phyloP scores from a whole-genome alignment of 2,888 invertebrate species.

The Eristalis arbustorum region DNA sequence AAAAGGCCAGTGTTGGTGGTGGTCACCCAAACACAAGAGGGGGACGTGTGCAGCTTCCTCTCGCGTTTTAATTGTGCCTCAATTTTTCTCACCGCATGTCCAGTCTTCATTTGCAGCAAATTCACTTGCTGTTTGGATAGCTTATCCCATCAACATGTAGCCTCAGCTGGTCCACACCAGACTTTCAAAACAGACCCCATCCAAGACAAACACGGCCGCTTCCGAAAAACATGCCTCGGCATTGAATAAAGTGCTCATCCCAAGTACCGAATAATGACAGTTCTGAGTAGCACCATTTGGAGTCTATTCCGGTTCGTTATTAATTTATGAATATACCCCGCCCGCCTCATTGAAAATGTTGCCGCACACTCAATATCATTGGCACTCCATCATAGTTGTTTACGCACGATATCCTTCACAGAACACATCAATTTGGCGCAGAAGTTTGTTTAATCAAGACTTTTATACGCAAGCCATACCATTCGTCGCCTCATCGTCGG shows the following conservation, averaged over 20 bases:
- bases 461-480: constrained; percentile 14
- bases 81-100: too few species aligned
- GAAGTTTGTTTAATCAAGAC: constrained; percentile 25
- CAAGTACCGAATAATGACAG: neutral
- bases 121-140: neutral
- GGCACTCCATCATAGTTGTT: constrained; percentile 20
- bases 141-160: neutral
- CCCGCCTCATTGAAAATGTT: neutral
- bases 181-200: neutral
- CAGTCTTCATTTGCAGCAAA: too few species aligned
- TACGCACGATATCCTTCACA: constrained; percentile 10
- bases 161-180: neutral
- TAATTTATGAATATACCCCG: constrained; percentile 2
- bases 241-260: neutral
- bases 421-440: constrained; percentile 19
- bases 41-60: too few species aligned
- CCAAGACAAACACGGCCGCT: neutral
- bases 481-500: constrained; percentile 27
- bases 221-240: neutral
- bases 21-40: too few species aligned
- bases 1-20: too few species aligned
- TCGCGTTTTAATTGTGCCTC: too few species aligned
- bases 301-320: neutral
- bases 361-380: neutral
- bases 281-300: constrained; percentile 8